phyloP scores from a whole-genome alignment of 2,888 invertebrate genomes.

The Theristus sp. region DNA sequence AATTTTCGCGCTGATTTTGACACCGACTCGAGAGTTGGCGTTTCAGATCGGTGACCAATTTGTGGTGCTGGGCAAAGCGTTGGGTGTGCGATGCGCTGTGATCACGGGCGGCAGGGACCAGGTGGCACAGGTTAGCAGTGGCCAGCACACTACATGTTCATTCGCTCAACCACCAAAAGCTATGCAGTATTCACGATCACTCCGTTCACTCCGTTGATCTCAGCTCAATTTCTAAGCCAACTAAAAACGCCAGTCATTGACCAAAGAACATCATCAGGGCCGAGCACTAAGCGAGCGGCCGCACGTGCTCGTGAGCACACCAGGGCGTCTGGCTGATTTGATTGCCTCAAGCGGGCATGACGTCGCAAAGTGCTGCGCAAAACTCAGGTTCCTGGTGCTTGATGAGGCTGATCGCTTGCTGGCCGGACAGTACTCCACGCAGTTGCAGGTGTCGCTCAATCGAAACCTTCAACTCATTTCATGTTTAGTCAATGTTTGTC shows the following conservation, averaged over 20 bases:
- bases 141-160: too few species aligned
- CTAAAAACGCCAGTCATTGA: too few species aligned
- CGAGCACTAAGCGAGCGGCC: slow-evolving; percentile 60
- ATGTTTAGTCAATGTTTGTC: too few species aligned
- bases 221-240: too few species aligned
- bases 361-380: slow-evolving; percentile 39
- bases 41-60: slow-evolving; percentile 56
- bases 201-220: too few species aligned
- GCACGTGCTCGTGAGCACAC: slow-evolving; percentile 87
- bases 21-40: slow-evolving; percentile 50
- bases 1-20: slow-evolving; percentile 77
- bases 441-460: too few species aligned
- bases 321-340: slow-evolving; percentile 80
- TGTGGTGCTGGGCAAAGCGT: slow-evolving; percentile 65
- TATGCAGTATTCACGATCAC: not conserved
- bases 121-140: not conserved
- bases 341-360: slow-evolving; percentile 38
- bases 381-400: slow-evolving; percentile 64
- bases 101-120: slow-evolving; percentile 50
- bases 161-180: not conserved
- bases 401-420: slow-evolving; percentile 86
- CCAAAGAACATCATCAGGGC: too few species aligned
- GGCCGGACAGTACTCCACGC: slow-evolving; percentile 21
- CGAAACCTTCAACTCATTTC: too few species aligned
- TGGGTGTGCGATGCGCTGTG: slow-evolving; percentile 59